Evolutionary conservation across 1,140 invertebrate genomes (phyloP).

Genomic region (Gryllus bimaculatus): DNA sequence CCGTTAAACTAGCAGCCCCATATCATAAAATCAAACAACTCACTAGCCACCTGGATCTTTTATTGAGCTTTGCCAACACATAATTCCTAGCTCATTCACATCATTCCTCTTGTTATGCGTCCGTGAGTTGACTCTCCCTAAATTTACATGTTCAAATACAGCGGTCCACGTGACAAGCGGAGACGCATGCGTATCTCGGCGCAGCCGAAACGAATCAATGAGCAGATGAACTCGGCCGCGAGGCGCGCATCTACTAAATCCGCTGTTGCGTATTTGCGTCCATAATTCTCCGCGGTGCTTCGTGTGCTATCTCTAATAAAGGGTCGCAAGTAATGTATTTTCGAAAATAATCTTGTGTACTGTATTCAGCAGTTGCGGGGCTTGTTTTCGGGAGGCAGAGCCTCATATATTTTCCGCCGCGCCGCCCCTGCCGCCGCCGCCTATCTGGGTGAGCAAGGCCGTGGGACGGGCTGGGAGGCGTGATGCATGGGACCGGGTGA

Average conservation of each 20-base stretch:
- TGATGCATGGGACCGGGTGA: not conserved
- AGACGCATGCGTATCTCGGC: too few species aligned
- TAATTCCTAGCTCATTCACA: too few species aligned
- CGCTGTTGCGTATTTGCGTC: not conserved
- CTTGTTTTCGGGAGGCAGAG: not conserved
- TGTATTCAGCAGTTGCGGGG: not conserved
- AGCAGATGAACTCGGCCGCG: not conserved
- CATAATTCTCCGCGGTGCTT: not conserved
- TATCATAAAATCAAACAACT: too few species aligned
- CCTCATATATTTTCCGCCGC: not conserved
- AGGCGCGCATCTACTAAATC: not conserved
- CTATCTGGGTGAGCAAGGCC: not conserved
- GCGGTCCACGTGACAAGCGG: too few species aligned
- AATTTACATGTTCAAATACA: too few species aligned
- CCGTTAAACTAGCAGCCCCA: too few species aligned
- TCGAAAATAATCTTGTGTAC: constrained; percentile 5
- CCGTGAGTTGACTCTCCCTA: too few species aligned
- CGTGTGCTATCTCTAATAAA: not conserved
- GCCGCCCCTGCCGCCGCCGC: too few species aligned
- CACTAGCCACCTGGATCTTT: too few species aligned
- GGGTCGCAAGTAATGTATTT: not conserved
- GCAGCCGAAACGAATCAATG: not conserved
- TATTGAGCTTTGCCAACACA: too few species aligned
- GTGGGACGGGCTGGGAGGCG: too few species aligned
- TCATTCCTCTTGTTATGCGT: too few species aligned